Evolutionary conservation across 2,797 vertebrate species (phyloP), one percentile per base, ranked within the genome.

Genomic region (Pelodytes ibericus): DNA sequence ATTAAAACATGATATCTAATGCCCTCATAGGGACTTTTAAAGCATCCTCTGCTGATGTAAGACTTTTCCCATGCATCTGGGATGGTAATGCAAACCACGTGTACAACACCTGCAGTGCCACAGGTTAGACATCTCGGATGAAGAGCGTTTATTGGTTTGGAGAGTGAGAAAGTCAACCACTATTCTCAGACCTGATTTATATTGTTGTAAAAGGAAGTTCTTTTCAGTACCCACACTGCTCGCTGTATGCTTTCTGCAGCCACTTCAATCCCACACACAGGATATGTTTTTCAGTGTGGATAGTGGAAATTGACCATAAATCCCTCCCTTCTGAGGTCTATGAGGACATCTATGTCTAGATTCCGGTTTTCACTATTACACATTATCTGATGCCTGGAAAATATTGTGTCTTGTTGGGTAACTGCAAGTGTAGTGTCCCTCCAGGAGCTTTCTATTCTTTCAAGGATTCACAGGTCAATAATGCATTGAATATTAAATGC

Each of bases 251-350:
- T n/a, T 53, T n/a, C n/a, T 30, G 44, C 44, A 16, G 16, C 44
- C 16, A 41, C 44, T 51, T 29, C 3, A 67, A 7, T 47, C n/a
- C 60, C 44, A 26, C 44, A 51, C 36, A 44, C 62, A 41, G 64
- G 64, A 67, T 67, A 53, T 67, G 64, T 51, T 67, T 66, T 67
- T 51, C 64, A 29, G 24, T 13, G 26, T 49, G 44, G 25, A n/a
- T 15, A 16, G 63, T 49, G 41, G 61, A 63, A 63, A 63, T 63
- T 63, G 33, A 53, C 44, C 41, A 53, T 67, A 67, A 67, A 51
- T 67, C 44, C n/a, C 64, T 67, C 53, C 27, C 44, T 67, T 62
- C 25, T 62, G 13, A 53, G 3, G 30, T 67, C 6, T 18, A 5
- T 63, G 4, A n/a, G 61, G 22, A 65, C 24, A 24, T 39, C 61